A percentile compares a stretch with the other conserved stretches of the same genome.
Conservation (phyloP, 2,113 vertebrate species). For the Parus major region DNA sequence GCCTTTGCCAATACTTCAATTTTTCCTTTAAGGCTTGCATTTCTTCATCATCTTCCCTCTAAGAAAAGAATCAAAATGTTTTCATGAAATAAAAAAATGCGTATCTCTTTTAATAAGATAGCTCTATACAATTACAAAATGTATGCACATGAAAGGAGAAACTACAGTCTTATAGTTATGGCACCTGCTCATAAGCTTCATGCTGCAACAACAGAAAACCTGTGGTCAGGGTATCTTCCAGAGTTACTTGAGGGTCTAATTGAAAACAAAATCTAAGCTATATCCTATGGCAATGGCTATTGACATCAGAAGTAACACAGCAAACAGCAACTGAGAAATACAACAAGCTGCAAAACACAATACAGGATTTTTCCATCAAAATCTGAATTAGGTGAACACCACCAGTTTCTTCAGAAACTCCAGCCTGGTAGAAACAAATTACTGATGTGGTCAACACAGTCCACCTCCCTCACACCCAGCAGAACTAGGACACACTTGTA, state of each 20-base stretch:
- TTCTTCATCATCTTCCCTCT: conserved; percentile 91
- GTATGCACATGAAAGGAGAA: not conserved
- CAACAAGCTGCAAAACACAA: not conserved
- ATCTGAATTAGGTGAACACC: not conserved
- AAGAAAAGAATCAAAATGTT: not conserved
- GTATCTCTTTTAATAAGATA: not conserved
- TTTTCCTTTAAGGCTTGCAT: conserved; percentile 91
- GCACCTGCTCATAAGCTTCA: not conserved
- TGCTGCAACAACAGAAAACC: not conserved
- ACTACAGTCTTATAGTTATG: not conserved
- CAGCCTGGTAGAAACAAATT: not conserved
- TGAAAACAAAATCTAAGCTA: not conserved
- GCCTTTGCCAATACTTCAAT: conserved; percentile 93
- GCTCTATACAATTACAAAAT: not conserved
- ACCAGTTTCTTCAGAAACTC: not conserved
- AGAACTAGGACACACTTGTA: not conserved
- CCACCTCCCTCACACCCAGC: not conserved
- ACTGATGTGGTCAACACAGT: not conserved
- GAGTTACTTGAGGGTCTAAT: not conserved
- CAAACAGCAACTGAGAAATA: not conserved
- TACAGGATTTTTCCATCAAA: not conserved
- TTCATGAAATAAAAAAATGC: not conserved
- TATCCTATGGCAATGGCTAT: not conserved
- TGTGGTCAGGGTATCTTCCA: not conserved
- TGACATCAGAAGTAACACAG: not conserved